Evolutionary conservation across 2,113 vertebrate genomes (phyloP), one percentile per base, ranked within the genome.

Genomic region (Heterochromis multidens): DNA sequence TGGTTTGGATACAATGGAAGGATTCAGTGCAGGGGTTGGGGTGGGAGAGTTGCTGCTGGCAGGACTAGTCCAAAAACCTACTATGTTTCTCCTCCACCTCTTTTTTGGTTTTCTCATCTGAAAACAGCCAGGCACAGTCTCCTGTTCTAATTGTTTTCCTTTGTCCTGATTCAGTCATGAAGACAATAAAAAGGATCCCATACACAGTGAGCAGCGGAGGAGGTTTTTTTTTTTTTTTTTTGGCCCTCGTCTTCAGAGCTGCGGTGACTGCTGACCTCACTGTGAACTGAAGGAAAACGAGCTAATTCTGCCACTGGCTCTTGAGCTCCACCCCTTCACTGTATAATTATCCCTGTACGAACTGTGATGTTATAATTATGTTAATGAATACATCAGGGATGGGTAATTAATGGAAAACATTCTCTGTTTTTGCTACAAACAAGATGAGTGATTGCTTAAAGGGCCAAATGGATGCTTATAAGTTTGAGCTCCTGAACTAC

Each of bases 1-100:
- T 89, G 94, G 94, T 93, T 19, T 81, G 92, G 86, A 88, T 86
- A 93, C 92, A 94, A 94, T 93, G 86, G 92, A 92, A 82, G 94
- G 91, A 92, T 91, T 92, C 76, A 92, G 93, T 84, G 91, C 86
- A 89, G 88, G 87, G 87, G 86, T 25, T 43, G 23, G 82, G 88
- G 67, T 83, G 81, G 84, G 87, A 87, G 91, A 87, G 81, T 74
- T 83, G 87, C 61, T 91, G 86, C 79, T 86, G 89, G 85, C 86
- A 83, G 70, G 29, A 80, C 58, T 5, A 7, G 49, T 84, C 81
- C 65, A n/a, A 81, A 80, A 92, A 79, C 74, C 12, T 76, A 89
- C 87, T 80, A 78, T 89, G 83, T 90, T 94, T 90, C 91, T 91
- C 85, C 83, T 58, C 80, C 83, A 88, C 89, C 60, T 88, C 56